phyloP scores from a whole-genome alignment of 2,797 vertebrate genomes.

The Anniella stebbinsi region DNA sequence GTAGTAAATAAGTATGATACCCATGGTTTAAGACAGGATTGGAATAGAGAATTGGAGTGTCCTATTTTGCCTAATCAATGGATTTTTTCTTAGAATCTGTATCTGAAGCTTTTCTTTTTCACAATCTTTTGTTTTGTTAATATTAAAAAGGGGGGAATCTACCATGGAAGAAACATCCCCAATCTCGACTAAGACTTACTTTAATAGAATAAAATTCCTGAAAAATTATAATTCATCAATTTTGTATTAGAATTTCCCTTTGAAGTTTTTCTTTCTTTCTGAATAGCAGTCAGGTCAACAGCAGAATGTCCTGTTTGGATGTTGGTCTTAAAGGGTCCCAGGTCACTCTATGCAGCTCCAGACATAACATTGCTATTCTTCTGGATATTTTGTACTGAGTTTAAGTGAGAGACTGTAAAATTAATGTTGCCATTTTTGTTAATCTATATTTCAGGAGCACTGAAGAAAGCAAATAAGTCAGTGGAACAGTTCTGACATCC shows the following conservation, averaged over 20 bases:
- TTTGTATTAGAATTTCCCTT: neutral
- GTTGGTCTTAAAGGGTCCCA: neutral
- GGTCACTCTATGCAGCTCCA: neutral
- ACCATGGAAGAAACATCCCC: neutral
- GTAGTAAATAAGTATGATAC: too few relatives aligned
- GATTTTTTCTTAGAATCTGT: too few relatives aligned
- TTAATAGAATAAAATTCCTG: neutral
- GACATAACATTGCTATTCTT: neutral
- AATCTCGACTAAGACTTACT: neutral
- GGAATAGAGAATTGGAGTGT: too few relatives aligned
- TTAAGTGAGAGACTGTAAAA: neutral
- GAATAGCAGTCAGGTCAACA: neutral
- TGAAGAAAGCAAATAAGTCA: neutral
- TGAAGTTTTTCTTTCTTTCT: neutral
- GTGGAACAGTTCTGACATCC: neutral
- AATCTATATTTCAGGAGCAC: slow-evolving; percentile 14
- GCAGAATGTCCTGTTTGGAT: neutral
- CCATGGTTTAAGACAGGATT: too few relatives aligned
- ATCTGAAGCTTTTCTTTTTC: too few relatives aligned
- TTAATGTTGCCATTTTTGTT: neutral
- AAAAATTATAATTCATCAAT: neutral
- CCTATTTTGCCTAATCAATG: too few relatives aligned
- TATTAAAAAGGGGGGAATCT: too few relatives aligned
- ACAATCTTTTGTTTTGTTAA: too few relatives aligned
- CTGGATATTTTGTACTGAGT: neutral